These are phyloP conservation scores for Sterrhoptilus dennistouni DNA, from an alignment of 2,113 vertebrate species.

Conservation along the genomic window DNA sequence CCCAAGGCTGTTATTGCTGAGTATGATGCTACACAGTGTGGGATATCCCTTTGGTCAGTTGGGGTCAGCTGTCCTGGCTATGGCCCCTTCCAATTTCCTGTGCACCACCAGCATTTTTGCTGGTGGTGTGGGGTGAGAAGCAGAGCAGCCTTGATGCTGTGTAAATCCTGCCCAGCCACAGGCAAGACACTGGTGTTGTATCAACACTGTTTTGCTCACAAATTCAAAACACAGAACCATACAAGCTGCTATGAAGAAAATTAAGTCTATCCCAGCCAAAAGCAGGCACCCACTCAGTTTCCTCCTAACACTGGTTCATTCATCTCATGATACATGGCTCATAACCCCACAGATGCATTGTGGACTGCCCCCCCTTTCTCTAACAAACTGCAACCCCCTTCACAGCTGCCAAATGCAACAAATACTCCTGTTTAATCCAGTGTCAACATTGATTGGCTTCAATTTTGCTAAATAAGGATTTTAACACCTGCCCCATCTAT, in stretches of 20 bases:
- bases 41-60: background rate
- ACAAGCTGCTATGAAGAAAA: background rate
- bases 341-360: background rate
- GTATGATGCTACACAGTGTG: rapidly evolving
- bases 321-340: background rate
- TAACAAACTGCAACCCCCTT: background rate
- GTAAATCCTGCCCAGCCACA: background rate
- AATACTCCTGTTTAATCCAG: background rate
- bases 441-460: background rate
- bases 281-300: background rate
- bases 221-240: background rate
- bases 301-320: background rate
- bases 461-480: background rate
- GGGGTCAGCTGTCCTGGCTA: background rate
- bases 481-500: background rate
- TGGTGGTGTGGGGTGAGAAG: background rate
- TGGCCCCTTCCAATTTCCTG: background rate
- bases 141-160: background rate
- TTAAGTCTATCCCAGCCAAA: background rate
- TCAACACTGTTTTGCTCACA: background rate
- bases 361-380: background rate
- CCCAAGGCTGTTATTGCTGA: background rate
- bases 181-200: background rate
- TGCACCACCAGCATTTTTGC: rapidly evolving
- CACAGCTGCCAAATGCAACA: background rate